Base-by-base conservation (phyloP, 2,797 vertebrate species). In the Sebastes itinus region DNA sequence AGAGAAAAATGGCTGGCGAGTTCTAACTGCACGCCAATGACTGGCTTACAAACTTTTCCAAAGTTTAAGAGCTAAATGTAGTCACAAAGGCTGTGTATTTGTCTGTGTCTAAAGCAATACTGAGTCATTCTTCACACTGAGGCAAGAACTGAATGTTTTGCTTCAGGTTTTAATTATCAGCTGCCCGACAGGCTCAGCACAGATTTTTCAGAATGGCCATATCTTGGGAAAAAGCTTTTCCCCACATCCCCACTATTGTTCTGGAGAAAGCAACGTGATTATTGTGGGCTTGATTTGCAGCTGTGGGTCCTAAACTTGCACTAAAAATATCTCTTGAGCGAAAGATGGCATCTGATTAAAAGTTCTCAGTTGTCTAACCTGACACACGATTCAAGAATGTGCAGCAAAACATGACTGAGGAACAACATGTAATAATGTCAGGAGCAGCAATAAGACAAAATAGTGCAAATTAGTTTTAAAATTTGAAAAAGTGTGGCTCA, bases 81-180 rank as follows among this genome's bases (percentile, higher is more conserved):
- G 22, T 75, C 65, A 56, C 4, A 3, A 59, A 69, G 58, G 54
- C 65, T n/a, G 59, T 33, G 14, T 27, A 27, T 65, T 74, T 76
- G 59, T 70, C 56, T 78, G 58, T n/a, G 27, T 78, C 72, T 64
- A 20, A 73, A 58, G 65, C 38, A 54, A 63, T 56, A 82, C 46
- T 56, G 58, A 87, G 61, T 82, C 58, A 69, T 70, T 68, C 54
- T 65, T 75, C 33, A 77, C 59, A 79, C 52, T 68, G 64, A 78
- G 52, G 20, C 56, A 75, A 79, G 60, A 72, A 77, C 52, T 71
- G 66, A 74, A 85, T 69, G 59, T 76, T 82, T 79, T 56, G 81
- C 56, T 70, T 23, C 6, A 58, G 42, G 71, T 52, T 83, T 87
- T 90, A 82, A 85, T 86, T 69, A 87, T 69, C 76, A 82, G 70